Evolutionary conservation across 2,888 invertebrate genomes (phyloP), one percentile per base, ranked within the genome.

Genomic region (Platerodrilus igneus): DNA sequence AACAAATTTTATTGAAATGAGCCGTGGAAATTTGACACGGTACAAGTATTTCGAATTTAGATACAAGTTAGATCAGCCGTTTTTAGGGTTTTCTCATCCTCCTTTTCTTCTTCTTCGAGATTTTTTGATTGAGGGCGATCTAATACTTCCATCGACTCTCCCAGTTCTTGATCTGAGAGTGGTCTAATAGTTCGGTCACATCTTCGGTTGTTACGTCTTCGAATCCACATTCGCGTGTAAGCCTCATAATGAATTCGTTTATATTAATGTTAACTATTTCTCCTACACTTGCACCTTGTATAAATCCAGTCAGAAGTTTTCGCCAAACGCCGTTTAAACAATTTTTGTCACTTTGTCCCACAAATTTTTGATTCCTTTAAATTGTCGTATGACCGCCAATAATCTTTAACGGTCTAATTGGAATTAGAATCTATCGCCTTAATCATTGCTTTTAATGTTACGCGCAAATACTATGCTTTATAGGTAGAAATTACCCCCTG

Each of bases 161-260:
- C 33, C 41, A 44, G 31, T 34, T 44, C 44, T 44, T 40, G 32
- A 44, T 44, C 35, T 27, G 40, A 43, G 28, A 43, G 39, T 29
- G 43, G 38, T 29, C 29, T 29, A 29, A 29, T 17, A 29, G 29
- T 29, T 29, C 18, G 29, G 29, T 29, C 29, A 29, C 29, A 16
- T 29, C 29, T 29, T 29, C 29, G 29, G 29, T 17, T 29, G 29
- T 29, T 17, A 29, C 16, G 15, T 29, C 29, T 29, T 29, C 29
- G 16, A 29, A 29, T 29, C 29, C 29, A 26, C 26, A 26, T 26
- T 26, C 26, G 26, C 26, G 26, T 26, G 26, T 29, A 29, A 30
- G 30, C 30, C 30, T 30, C 19, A 30, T 30, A 18, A 30, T 30
- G 7, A 19, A 18, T 30, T 30, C 30, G 9, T 30, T 30, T 30